Percentiles rank a stretch among this genome's conserved stretches.
phyloP scores from a whole-genome alignment of 2,797 vertebrate species.

The Gymnothorax reevesii region DNA sequence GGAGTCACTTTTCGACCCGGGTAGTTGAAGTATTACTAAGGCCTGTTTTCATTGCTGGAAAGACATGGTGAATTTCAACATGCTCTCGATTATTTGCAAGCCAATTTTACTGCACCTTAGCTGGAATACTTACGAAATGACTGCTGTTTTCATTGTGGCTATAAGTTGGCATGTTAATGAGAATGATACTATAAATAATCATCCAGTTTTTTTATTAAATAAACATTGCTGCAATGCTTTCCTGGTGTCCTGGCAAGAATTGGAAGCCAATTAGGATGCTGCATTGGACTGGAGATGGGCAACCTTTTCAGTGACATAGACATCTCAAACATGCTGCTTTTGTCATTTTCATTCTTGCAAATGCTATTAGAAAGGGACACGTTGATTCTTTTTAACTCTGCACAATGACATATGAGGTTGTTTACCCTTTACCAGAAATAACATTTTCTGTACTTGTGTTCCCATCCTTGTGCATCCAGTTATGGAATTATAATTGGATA shows the following conservation, averaged over 20 bases:
- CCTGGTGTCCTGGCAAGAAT: constrained; percentile 10
- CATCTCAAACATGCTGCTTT: neutral
- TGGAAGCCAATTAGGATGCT: constrained; percentile 2
- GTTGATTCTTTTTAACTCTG: neutral
- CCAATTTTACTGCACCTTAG: neutral
- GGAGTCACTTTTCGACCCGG: neutral
- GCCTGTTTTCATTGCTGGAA: neutral
- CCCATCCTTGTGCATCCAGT: neutral
- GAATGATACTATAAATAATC: neutral
- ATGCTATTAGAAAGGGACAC: neutral
- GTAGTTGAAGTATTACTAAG: neutral
- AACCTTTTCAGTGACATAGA: neutral
- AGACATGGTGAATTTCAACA: neutral
- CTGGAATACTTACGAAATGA: constrained; percentile 66
- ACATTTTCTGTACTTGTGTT: neutral
- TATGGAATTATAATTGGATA: neutral
- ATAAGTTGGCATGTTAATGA: neutral
- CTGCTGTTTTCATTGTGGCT: constrained; percentile 53
- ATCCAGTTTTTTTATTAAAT: neutral
- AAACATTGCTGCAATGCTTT: neutral
- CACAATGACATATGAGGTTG: neutral
- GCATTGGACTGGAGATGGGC: neutral
- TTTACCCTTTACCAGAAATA: neutral
- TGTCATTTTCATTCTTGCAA: neutral
- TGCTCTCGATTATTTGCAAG: neutral